A percentile compares a stretch with the other conserved stretches of the same genome.
phyloP scores from a whole-genome alignment of 1,140 invertebrate species.

The Hyposmocoma kahamanoa region DNA sequence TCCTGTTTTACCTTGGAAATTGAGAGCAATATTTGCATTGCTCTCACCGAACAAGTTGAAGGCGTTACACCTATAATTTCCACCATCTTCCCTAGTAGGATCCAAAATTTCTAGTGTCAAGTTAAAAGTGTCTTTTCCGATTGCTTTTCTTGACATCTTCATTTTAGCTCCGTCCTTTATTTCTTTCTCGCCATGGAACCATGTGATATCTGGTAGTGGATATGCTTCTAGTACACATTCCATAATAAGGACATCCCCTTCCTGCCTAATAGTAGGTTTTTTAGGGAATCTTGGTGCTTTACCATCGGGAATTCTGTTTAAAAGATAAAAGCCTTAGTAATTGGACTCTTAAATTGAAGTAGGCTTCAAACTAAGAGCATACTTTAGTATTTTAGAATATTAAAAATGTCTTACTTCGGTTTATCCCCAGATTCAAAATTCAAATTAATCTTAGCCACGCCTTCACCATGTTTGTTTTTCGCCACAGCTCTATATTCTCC shows the following conservation, averaged over 20 bases:
- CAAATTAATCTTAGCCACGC: slow-evolving; percentile 94
- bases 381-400: slow-evolving; percentile 5
- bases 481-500: slow-evolving; percentile 96
- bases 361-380: slow-evolving; percentile 3
- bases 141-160: slow-evolving; percentile 89
- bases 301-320: slow-evolving; percentile 91
- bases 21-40: slow-evolving; percentile 99
- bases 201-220: slow-evolving; percentile 95
- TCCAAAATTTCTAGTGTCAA: slow-evolving; percentile 94
- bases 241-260: slow-evolving; percentile 95
- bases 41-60: slow-evolving; percentile 98
- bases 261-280: slow-evolving; percentile 97
- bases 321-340: slow-evolving; percentile 43
- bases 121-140: slow-evolving; percentile 91
- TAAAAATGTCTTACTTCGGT: slow-evolving; percentile 81
- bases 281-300: slow-evolving; percentile 97
- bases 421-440: slow-evolving; percentile 94
- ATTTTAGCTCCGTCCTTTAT: slow-evolving; percentile 87
- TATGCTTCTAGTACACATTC: slow-evolving; percentile 96
- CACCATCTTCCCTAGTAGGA: slow-evolving; percentile 95
- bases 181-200: slow-evolving; percentile 92
- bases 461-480: slow-evolving; percentile 93
- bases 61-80: slow-evolving; percentile 98
- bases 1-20: slow-evolving; percentile 93
- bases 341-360: slow-evolving; percentile 8